These are phyloP conservation scores for Percina caprodes DNA, from an alignment of 2,113 vertebrate species.

Conservation along the genomic window DNA sequence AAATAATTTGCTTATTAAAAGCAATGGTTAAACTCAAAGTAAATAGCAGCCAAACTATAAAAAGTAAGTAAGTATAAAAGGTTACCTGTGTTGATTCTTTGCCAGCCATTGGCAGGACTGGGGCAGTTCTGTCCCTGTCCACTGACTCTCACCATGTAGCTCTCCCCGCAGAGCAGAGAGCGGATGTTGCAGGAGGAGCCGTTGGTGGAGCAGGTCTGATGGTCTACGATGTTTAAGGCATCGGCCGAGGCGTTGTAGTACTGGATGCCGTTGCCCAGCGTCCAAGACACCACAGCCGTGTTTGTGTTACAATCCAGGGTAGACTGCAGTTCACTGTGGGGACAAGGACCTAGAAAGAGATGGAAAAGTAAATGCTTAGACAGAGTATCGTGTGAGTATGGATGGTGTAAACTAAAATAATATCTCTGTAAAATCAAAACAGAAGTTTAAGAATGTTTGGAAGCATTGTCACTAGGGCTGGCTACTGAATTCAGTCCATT, in stretches of 20 bases:
- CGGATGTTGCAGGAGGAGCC: slow-evolving; percentile 76
- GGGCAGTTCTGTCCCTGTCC: slow-evolving; percentile 76
- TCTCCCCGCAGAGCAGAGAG: slow-evolving; percentile 73
- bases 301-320: slow-evolving; percentile 74
- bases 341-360: slow-evolving; percentile 78
- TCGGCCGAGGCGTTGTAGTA: slow-evolving; percentile 72
- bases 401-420: not conserved
- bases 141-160: slow-evolving; percentile 75
- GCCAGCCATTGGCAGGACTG: slow-evolving; percentile 60
- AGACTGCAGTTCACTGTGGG: slow-evolving; percentile 53
- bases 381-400: not conserved
- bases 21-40: not conserved
- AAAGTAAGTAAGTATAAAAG: not conserved
- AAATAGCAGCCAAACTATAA: not conserved
- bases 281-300: slow-evolving; percentile 79
- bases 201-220: slow-evolving; percentile 66
- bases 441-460: not conserved
- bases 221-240: not conserved
- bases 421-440: not conserved
- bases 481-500: no score
- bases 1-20: not conserved
- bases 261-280: slow-evolving; percentile 65
- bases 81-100: slow-evolving; percentile 74
- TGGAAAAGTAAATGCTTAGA: not conserved
- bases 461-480: not conserved